Evolutionary conservation across 2,113 vertebrate species (phyloP), one percentile per base, ranked within the genome.

Genomic region (Rutilus rutilus): DNA sequence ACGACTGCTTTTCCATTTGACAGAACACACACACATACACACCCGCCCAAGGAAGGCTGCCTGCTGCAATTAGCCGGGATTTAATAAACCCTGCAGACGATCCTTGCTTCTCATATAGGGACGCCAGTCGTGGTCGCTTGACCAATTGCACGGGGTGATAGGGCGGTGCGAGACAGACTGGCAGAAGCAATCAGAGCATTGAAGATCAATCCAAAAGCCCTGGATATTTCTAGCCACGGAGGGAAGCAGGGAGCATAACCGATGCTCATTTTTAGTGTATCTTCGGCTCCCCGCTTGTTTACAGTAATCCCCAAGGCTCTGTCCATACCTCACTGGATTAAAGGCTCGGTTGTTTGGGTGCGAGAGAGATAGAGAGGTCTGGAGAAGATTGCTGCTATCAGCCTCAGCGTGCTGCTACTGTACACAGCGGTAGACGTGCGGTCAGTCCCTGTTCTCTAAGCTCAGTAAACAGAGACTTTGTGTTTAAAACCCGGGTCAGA

Each of bases 1-100:
- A 80, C 39, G 59, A n/a, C 78, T 82, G 42, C 79, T 83, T 69
- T 60, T 87, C 36, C 36, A 47, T 87, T 57, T 87, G 64, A 87
- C 33, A 52, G 64, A 17, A 78, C 62, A 67, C 78, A 77, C 59
- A 77, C 60, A 57, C 74, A 54, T 57, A 64, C 65, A 54, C 65
- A 62, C 15, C 11, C 15, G 25, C 47, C 14, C 65, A 73, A 27
- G 52, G 52, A 60, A 54, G 25, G 12, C 69, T 64, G 67, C 33
- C 25, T 69, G 73, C 42, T 36, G 62, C 47, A 69, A 77, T 85
- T 88, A 59, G 83, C 42, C 23, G 2, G 27, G 30, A 75, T 75
- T 85, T 87, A 78, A 85, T 39, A 19, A 77, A 83, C 23, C 69
- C 67, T 64, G 75, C 75, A 57, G 79, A 65, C 27, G 47, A 52